phyloP scores from a whole-genome alignment of 2,888 invertebrate species.

The Alcis repandata region DNA sequence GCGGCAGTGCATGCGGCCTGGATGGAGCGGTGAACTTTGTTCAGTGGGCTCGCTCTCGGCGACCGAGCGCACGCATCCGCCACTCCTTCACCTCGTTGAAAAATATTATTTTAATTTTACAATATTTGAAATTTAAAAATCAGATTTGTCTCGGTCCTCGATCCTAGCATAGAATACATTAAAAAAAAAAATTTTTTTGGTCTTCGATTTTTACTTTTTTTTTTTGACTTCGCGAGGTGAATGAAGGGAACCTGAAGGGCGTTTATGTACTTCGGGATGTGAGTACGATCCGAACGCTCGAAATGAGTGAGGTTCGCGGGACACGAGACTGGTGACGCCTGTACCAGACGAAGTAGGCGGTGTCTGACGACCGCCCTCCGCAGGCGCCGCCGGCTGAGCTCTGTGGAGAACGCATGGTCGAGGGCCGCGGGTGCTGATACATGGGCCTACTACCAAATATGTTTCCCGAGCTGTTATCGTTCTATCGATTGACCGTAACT shows the following conservation, averaged over 20 bases:
- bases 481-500: constrained; percentile 69
- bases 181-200: too few relatives aligned
- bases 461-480: constrained; percentile 81
- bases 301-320: constrained; percentile 77
- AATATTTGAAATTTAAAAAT: background rate
- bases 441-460: constrained; percentile 82
- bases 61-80: constrained; percentile 59
- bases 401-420: constrained; percentile 78
- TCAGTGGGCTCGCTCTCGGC: constrained; percentile 62
- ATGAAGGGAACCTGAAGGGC: constrained; percentile 65
- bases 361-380: constrained; percentile 83
- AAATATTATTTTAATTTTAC: background rate
- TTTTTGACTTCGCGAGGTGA: constrained; percentile 4
- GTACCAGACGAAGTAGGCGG: constrained; percentile 86
- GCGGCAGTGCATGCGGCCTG: constrained; percentile 32
- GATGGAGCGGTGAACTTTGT: constrained; percentile 46
- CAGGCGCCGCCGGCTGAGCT: constrained; percentile 77
- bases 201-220: background rate
- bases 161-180: too few relatives aligned
- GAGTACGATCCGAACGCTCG: constrained; percentile 42
- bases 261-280: constrained; percentile 62
- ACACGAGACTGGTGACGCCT: constrained; percentile 83
- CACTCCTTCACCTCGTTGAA: constrained; percentile 17
- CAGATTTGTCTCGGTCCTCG: background rate
- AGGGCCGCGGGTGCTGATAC: constrained; percentile 78